Base-by-base conservation (phyloP, 2,888 invertebrate species). In the Drosophila parthenogenetica region DNA sequence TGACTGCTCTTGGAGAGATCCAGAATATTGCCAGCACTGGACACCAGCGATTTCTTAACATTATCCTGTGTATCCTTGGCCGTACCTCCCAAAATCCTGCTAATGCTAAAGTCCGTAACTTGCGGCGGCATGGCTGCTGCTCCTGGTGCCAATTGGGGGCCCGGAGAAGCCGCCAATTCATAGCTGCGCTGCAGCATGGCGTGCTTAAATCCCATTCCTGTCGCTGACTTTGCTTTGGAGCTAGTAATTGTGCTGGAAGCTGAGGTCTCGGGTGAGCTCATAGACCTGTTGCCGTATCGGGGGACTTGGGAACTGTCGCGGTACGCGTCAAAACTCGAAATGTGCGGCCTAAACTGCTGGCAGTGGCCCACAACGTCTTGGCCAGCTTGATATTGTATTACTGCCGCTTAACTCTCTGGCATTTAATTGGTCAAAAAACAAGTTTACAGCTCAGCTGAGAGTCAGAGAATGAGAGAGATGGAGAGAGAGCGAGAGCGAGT, bases 101-200 rank as follows among this genome's bases (percentile, higher is more conserved):
- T 91, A 14, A 92, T 92, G 69, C 92, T 92, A 55, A 92, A 92
- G 71, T 92, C 92, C 1, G 92, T 92, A 2, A 90, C 86, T 65
- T 90, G 89, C 0, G 61, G 68, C 10, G 65, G 84, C 0, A 70
- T 69, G 14, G 59, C 69, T 0, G 68, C 69, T 4, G 50, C 50
- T 2, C 32, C 63, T 8, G 65, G 54, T 35, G 64, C 63, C 57
- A 57, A 48, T 35, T 72, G 64, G n/a, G 63, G 71, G 8, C 76
- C 70, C 14, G 78, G 73, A 32, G 83, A 80, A 14, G 90, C 88
- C 25, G 67, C 80, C 58, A 90, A 70, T 60, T 92, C 91, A 61
- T 90, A 81, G 61, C 77, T 81, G 62, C 92, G 90, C 75, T 92
- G 92, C 59, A 92, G 78, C 69, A 92, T 89, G 43, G 90, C 90